Percentiles rank a stretch among this genome's conserved stretches.
phyloP scores from a whole-genome alignment of 92 coral and sea anemone genomes.

The Muricea muricata region DNA sequence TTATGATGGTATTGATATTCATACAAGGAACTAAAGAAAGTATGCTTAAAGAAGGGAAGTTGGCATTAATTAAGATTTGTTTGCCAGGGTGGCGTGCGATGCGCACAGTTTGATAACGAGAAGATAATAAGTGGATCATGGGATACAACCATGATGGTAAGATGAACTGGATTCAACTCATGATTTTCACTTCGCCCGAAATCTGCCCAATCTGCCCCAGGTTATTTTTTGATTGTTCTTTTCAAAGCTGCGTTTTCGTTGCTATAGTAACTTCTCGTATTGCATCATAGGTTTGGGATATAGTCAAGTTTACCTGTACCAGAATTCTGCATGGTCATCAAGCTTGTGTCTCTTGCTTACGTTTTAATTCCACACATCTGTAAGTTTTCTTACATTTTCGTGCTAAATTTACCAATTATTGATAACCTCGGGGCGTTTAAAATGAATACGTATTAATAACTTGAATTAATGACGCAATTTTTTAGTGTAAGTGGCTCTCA shows the following conservation, averaged over 20 bases:
- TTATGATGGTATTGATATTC: no score
- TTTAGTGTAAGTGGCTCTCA: constrained; percentile 92
- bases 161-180: no score
- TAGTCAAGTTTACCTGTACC: constrained; percentile 81
- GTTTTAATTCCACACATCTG: constrained; percentile 69
- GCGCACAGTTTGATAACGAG: constrained; percentile 84
- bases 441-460: no score
- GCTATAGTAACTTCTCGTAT: no score
- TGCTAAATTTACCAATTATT: neutral
- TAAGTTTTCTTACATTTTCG: constrained; percentile 50
- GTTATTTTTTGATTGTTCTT: no score
- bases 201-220: no score
- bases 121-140: constrained; percentile 91
- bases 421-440: no score
- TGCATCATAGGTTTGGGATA: constrained; percentile 84
- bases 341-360: constrained; percentile 91
- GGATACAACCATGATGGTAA: constrained; percentile 96
- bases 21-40: no score
- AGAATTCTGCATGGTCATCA: constrained; percentile 83
- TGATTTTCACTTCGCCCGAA: no score
- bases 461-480: no score
- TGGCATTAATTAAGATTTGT: neutral
- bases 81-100: constrained; percentile 93
- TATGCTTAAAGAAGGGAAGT: no score
- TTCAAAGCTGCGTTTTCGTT: no score